A percentile compares a stretch with the other conserved stretches of the same genome.
phyloP scores from a whole-genome alignment of 2,888 invertebrate species.

The Lithophane ornitopus region DNA sequence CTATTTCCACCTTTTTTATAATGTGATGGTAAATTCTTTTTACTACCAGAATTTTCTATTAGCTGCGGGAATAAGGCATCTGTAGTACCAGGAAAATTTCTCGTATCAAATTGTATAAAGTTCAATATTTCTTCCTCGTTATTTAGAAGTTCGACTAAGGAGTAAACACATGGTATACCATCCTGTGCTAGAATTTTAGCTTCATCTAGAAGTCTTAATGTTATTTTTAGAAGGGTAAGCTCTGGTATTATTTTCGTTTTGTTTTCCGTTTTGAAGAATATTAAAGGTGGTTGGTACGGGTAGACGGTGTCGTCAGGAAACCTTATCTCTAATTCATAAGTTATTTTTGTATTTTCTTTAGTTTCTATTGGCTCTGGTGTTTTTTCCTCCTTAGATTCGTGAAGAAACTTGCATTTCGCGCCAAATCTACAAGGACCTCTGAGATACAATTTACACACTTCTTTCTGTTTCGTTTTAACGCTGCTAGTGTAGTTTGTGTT shows the following conservation, averaged over 20 bases:
- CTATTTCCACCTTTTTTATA: conserved; percentile 92
- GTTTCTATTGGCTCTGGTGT: conserved; percentile 71
- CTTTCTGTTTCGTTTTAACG: conserved; percentile 88
- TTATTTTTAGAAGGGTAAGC: conserved; percentile 92
- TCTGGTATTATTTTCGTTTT: conserved; percentile 91
- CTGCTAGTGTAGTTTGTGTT: conserved; percentile 82
- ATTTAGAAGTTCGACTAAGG: conserved; percentile 93
- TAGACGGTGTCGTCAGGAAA: conserved; percentile 93
- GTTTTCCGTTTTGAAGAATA: conserved; percentile 92
- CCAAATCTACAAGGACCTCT: conserved; percentile 94
- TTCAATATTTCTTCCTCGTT: conserved; percentile 92
- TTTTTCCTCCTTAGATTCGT: conserved; percentile 88
- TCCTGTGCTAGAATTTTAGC: conserved; percentile 92
- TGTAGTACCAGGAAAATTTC: conserved; percentile 88
- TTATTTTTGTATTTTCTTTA: conserved; percentile 80
- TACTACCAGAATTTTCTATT: conserved; percentile 79
- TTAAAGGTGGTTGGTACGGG: conserved; percentile 93
- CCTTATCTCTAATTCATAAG: conserved; percentile 93
- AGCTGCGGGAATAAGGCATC: conserved; percentile 92
- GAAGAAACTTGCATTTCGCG: conserved; percentile 93
- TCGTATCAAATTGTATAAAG: conserved; percentile 90
- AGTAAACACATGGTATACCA: conserved; percentile 94
- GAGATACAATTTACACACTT: conserved; percentile 92
- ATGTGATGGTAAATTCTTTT: conserved; percentile 90
- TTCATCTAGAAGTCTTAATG: conserved; percentile 92